Evolutionary conservation across 92 coral and sea anemone genomes (phyloP).

Genomic region (Porites evermanni): DNA sequence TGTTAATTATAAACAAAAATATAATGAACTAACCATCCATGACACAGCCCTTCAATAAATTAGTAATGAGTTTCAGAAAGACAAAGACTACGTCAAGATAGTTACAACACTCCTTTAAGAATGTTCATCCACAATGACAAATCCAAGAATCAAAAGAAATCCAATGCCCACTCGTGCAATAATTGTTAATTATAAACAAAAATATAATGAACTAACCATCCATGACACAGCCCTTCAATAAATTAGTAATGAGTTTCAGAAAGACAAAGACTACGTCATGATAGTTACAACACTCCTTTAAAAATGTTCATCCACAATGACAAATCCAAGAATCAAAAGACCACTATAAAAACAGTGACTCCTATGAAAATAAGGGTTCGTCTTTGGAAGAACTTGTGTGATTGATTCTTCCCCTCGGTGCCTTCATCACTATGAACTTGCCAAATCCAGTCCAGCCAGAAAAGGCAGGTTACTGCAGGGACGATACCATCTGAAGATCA

Average conservation of each 20-base stretch:
- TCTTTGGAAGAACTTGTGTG: background rate
- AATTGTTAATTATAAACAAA: no score
- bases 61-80: background rate
- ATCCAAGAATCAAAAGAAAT: background rate
- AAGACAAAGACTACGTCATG: background rate
- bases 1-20: no score
- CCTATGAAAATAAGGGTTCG: background rate
- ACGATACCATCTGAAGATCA: background rate
- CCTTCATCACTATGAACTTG: background rate
- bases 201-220: no score
- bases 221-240: no score
- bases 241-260: background rate
- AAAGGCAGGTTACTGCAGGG: background rate
- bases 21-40: no score
- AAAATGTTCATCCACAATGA: background rate
- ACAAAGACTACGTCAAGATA: background rate
- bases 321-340: background rate
- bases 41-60: no score
- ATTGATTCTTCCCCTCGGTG: background rate
- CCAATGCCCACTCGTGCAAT: no score
- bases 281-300: background rate
- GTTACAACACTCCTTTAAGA: background rate
- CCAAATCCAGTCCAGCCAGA: constrained; percentile 2
- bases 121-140: background rate
- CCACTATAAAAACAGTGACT: background rate